phyloP scores from a whole-genome alignment of 1,140 invertebrate genomes.

The Ceratitis capitata region DNA sequence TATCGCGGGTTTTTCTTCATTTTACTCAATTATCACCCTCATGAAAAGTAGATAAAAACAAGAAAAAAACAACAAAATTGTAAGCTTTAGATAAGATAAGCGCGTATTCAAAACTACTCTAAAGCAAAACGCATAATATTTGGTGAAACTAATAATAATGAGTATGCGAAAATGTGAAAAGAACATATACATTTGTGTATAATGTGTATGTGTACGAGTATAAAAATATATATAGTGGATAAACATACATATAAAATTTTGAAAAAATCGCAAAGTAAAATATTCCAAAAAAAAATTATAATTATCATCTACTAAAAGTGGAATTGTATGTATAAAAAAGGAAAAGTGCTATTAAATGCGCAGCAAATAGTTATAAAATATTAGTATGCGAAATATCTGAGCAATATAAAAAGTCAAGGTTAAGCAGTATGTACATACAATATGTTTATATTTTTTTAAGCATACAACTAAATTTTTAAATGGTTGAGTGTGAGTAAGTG shows the following conservation, averaged over 20 bases:
- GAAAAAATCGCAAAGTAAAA: background rate
- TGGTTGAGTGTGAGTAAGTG: background rate
- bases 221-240: background rate
- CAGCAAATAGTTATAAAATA: conserved; percentile 12
- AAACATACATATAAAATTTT: background rate
- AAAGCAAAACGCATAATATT: background rate
- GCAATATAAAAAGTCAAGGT: conserved; percentile 17
- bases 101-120: background rate
- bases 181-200: background rate
- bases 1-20: background rate
- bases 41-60: background rate
- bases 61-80: no score
- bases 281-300: background rate
- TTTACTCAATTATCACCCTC: background rate
- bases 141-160: background rate
- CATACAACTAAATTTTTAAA: background rate
- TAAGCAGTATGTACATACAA: background rate
- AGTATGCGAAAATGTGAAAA: background rate
- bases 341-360: conserved; percentile 6
- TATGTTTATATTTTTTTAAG: no score
- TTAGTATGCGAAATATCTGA: conserved; percentile 9
- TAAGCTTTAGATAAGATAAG: conserved; percentile 16
- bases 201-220: background rate
- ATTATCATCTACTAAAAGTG: no score
- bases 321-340: background rate